phyloP scores from a whole-genome alignment of 53 echinoderm and acorn worm species.

The Stichopus horrens region DNA sequence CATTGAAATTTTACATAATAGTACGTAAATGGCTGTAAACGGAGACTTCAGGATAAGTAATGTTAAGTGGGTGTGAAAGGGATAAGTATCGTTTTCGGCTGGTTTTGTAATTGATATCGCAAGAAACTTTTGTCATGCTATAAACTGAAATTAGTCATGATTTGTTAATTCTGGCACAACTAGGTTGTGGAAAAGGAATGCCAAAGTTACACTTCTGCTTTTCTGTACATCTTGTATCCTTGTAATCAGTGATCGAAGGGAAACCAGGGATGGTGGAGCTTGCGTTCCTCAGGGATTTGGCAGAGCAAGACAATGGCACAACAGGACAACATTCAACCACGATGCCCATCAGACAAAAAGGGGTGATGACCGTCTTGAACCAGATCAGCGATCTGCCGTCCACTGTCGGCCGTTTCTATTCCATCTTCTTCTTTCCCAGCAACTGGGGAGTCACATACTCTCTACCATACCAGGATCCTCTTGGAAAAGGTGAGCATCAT shows the following conservation, averaged over 20 bases:
- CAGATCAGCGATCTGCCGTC: conserved; percentile 93
- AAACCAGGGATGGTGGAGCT: conserved; percentile 86
- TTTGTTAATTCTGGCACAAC: too few species aligned
- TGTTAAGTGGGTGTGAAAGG: too few species aligned
- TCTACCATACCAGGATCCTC: conserved; percentile 84
- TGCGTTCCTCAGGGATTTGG: conserved; percentile 88
- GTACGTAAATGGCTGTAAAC: too few species aligned
- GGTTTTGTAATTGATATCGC: too few species aligned
- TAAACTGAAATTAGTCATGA: too few species aligned
- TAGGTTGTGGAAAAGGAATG: too few species aligned
- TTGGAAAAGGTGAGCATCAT: conserved; percentile 70
- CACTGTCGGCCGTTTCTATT: conserved; percentile 91
- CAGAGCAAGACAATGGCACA: conserved; percentile 88
- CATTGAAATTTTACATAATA: too few species aligned
- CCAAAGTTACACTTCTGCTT: too few species aligned
- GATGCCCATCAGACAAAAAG: conserved; percentile 84
- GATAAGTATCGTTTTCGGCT: too few species aligned
- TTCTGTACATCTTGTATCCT: background rate
- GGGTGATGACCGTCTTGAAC: conserved; percentile 97
- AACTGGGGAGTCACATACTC: conserved; percentile 62
- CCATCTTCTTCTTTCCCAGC: conserved; percentile 49
- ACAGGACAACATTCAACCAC: conserved; percentile 45
- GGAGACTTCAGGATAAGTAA: too few species aligned
- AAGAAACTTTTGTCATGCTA: too few species aligned
- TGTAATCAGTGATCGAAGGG: conserved; percentile 61